Evolutionary conservation across 1,140 invertebrate species (phyloP).

Genomic region (Anastrepha obliqua): DNA sequence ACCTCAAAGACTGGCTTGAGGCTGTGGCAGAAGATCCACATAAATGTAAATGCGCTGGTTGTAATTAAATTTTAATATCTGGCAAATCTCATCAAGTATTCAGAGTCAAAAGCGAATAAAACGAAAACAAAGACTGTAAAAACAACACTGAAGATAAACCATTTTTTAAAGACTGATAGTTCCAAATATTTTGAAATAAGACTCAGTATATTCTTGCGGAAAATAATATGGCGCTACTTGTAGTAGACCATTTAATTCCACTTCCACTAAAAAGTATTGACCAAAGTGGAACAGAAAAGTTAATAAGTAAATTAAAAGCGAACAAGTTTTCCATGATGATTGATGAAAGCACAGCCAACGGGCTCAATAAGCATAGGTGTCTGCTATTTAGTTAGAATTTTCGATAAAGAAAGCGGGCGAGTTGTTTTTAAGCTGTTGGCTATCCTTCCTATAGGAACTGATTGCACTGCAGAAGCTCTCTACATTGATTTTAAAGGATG

Average conservation of each 20-base stretch:
- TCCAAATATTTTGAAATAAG: conserved; percentile 26
- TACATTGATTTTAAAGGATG: conserved; percentile 13
- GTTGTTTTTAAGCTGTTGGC: conserved; percentile 26
- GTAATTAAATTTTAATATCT: not conserved
- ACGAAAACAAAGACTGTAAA: not conserved
- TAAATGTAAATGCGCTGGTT: not conserved
- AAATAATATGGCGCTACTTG: not conserved
- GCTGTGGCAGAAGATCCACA: not conserved
- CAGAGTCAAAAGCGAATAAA: not conserved
- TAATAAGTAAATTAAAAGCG: conserved; percentile 1
- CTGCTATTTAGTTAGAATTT: not conserved
- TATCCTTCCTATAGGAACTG: not conserved
- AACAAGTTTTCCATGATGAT: conserved; percentile 42
- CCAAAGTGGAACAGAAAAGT: not conserved
- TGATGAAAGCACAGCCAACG: conserved; percentile 30
- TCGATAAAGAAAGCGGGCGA: conserved; percentile 17
- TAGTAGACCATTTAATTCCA: not conserved
- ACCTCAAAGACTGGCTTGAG: not conserved
- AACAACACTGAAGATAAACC: not conserved
- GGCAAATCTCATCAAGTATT: not conserved
- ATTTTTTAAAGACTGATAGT: not conserved
- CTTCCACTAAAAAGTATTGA: not conserved
- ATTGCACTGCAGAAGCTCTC: conserved; percentile 35
- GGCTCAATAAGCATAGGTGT: conserved; percentile 33
- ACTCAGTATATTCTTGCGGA: conserved; percentile 14